Conservation (phyloP, 2,113 vertebrate species). For the Microcebus murinus region DNA sequence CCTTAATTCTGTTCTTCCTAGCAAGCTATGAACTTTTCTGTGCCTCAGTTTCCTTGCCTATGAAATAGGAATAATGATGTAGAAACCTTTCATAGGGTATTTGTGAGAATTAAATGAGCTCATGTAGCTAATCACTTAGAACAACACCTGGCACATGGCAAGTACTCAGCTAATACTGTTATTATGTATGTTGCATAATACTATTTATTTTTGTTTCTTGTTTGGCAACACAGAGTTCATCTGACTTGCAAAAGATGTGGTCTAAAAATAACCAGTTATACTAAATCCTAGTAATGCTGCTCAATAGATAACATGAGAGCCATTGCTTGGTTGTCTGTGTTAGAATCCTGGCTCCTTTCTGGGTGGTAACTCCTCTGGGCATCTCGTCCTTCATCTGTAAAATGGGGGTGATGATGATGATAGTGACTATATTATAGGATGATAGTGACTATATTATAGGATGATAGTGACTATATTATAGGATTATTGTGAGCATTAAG, state of each 20-base stretch:
- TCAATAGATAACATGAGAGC: not conserved
- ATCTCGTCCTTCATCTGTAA: not conserved
- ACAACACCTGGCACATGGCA: not conserved
- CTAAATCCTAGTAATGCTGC: not conserved
- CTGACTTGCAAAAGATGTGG: not conserved
- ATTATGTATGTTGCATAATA: not conserved
- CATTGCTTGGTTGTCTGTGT: not conserved
- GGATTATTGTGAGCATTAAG: not conserved
- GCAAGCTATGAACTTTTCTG: not conserved
- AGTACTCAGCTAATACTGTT: not conserved
- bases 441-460: not conserved
- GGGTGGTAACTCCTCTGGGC: not conserved
- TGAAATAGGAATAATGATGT: not conserved
- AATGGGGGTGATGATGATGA: not conserved
- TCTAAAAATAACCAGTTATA: not conserved
- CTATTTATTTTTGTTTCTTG: conserved; percentile 19
- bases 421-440: not conserved
- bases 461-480: not conserved
- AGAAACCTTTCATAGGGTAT: not conserved
- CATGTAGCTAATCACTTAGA: not conserved
- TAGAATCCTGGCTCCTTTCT: not conserved
- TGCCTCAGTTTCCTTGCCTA: not conserved
- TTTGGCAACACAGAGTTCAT: not conserved
- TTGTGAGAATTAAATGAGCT: not conserved
- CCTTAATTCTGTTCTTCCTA: not conserved